A percentile compares a stretch with the other conserved stretches of the same genome.
phyloP scores from a whole-genome alignment of 1,140 invertebrate genomes.

The Pogonognathellus flavescens region DNA sequence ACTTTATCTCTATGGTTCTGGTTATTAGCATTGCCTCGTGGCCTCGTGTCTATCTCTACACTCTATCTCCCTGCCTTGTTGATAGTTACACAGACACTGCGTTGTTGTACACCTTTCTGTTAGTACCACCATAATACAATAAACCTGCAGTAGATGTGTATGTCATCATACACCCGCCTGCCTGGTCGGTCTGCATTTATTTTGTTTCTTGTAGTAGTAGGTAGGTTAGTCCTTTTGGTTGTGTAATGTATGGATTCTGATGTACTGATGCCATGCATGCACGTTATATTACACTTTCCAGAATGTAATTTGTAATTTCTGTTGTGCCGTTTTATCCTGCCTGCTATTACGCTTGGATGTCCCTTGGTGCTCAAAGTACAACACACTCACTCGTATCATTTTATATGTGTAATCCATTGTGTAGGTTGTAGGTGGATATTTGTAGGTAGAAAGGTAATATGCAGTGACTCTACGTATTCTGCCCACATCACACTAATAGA shows the following conservation, averaged over 20 bases:
- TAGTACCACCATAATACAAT: neutral
- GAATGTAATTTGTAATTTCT: neutral
- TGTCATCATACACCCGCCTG: neutral
- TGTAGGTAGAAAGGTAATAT: neutral
- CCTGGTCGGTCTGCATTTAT: neutral
- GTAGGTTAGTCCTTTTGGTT: neutral
- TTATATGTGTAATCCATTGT: neutral
- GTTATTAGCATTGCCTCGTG: conserved; percentile 47
- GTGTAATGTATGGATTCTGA: too few species aligned
- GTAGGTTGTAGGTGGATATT: neutral
- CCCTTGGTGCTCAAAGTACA: neutral
- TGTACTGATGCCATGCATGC: too few species aligned
- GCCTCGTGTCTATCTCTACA: conserved; percentile 33
- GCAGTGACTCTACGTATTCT: neutral
- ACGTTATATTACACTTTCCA: neutral
- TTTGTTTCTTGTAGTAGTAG: too few species aligned
- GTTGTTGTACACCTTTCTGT: neutral
- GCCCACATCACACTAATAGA: conserved; percentile 11
- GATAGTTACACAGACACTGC: neutral
- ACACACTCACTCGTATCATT: neutral
- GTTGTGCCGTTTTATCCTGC: neutral
- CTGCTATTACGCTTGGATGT: neutral
- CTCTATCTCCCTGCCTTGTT: conserved; percentile 24
- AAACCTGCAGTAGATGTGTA: too few species aligned
- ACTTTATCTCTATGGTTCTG: conserved; percentile 17